Evolutionary conservation across 2,888 invertebrate species (phyloP).

Genomic region (Drosophila percnosoma): DNA sequence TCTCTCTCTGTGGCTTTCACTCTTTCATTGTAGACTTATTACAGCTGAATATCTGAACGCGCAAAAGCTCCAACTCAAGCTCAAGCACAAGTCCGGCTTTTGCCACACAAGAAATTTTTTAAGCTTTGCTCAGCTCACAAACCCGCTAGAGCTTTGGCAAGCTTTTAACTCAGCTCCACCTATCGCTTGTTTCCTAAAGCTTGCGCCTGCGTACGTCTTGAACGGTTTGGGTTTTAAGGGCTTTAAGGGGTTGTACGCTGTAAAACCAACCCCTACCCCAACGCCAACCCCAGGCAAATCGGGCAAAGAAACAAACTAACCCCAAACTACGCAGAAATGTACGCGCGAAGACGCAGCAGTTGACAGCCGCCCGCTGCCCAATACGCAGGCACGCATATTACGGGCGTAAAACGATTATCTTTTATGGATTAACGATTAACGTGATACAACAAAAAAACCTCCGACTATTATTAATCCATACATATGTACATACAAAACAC

Average conservation of each 20-base stretch:
- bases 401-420: constrained; percentile 16
- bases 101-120: background rate
- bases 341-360: constrained; percentile 25
- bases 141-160: background rate
- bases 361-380: constrained; percentile 7
- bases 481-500: constrained; percentile 1
- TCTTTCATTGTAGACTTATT: background rate
- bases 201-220: constrained; percentile 30
- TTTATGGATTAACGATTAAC: constrained; percentile 23
- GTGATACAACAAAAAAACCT: background rate
- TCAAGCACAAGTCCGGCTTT: constrained; percentile 30
- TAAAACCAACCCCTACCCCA: constrained; percentile 2
- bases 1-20: background rate
- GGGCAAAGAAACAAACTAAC: background rate
- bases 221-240: background rate
- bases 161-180: constrained; percentile 35
- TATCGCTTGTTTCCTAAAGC: constrained; percentile 3
- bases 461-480: constrained; percentile 1
- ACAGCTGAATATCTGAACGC: constrained; percentile 30
- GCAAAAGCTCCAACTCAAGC: constrained; percentile 31
- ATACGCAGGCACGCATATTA: constrained; percentile 3
- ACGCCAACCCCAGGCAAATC: background rate
- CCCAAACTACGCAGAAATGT: constrained; percentile 3
- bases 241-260: background rate
- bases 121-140: constrained; percentile 1